These are phyloP conservation scores for Oligia strigilis DNA, from an alignment of 2,888 invertebrate genomes.

Conservation along the genomic window DNA sequence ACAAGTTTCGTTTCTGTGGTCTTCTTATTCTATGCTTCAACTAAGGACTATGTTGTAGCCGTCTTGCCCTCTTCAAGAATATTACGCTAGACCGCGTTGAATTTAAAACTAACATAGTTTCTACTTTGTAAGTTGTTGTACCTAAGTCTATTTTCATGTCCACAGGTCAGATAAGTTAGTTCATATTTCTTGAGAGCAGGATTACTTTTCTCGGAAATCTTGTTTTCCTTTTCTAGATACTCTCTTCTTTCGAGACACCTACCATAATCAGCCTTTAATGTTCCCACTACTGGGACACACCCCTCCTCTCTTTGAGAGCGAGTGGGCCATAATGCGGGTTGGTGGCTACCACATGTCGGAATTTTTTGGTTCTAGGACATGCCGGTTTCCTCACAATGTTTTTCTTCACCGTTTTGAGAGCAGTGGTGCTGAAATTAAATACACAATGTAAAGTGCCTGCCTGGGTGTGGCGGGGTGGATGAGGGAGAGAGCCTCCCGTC, in stretches of 20 bases:
- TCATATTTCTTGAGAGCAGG: conserved; percentile 12
- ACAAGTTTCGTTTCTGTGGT: background rate
- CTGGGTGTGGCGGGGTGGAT: too few species aligned
- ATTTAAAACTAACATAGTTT: conserved; percentile 39
- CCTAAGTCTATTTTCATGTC: conserved; percentile 35
- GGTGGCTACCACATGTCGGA: background rate
- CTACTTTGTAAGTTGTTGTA: conserved; percentile 24
- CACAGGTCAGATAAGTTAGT: conserved; percentile 20
- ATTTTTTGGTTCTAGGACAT: background rate
- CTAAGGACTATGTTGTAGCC: conserved; percentile 4
- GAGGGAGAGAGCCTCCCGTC: too few species aligned
- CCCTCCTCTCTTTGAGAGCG: background rate
- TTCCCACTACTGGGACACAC: too few species aligned
- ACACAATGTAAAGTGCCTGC: background rate
- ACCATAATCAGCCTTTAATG: background rate
- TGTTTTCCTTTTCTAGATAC: background rate
- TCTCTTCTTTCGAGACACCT: background rate
- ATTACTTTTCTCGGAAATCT: conserved; percentile 5
- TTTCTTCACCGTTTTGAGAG: background rate
- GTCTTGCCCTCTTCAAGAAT: conserved; percentile 25
- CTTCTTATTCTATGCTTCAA: conserved; percentile 3
- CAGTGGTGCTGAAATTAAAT: background rate
- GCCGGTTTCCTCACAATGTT: background rate
- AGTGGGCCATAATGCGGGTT: background rate
- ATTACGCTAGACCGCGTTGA: conserved; percentile 27